Evolutionary conservation across 2,113 vertebrate species (phyloP).

Genomic region (Scopus umbretta): DNA sequence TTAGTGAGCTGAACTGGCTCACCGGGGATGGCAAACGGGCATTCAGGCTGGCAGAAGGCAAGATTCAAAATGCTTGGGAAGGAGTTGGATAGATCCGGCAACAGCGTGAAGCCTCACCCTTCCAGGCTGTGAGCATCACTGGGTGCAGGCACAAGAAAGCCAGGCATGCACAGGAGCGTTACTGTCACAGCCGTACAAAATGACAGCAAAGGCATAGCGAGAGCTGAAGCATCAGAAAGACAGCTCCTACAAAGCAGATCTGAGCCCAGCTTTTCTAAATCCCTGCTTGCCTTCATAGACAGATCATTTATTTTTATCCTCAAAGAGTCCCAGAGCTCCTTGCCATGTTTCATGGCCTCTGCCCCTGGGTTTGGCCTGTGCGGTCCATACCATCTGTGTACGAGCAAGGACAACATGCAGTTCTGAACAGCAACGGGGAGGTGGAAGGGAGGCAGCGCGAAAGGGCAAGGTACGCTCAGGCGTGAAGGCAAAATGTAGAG

Average conservation of each 20-base stretch:
- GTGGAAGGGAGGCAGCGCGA: background rate
- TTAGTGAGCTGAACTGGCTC: too few species aligned
- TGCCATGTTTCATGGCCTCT: background rate
- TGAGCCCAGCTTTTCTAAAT: background rate
- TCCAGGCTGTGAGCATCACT: background rate
- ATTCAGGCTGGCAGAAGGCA: background rate
- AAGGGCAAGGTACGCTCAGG: background rate
- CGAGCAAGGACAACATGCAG: background rate
- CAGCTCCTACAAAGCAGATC: background rate
- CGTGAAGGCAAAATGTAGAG: background rate
- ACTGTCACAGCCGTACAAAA: background rate
- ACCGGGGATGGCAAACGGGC: background rate
- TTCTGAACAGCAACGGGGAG: background rate
- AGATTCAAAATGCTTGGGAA: background rate
- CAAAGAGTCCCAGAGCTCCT: background rate
- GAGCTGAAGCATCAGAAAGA: background rate
- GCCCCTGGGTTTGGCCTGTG: background rate
- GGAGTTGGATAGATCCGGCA: too few species aligned
- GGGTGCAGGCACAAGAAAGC: background rate
- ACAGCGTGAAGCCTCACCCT: background rate
- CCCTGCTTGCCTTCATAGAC: background rate
- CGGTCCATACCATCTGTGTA: fast-evolving
- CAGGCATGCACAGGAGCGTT: background rate
- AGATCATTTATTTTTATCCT: background rate
- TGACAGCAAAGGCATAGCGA: background rate